These are phyloP conservation scores for Toxotes chatareus DNA, from an alignment of 2,113 vertebrate species.

Conservation along the genomic window DNA sequence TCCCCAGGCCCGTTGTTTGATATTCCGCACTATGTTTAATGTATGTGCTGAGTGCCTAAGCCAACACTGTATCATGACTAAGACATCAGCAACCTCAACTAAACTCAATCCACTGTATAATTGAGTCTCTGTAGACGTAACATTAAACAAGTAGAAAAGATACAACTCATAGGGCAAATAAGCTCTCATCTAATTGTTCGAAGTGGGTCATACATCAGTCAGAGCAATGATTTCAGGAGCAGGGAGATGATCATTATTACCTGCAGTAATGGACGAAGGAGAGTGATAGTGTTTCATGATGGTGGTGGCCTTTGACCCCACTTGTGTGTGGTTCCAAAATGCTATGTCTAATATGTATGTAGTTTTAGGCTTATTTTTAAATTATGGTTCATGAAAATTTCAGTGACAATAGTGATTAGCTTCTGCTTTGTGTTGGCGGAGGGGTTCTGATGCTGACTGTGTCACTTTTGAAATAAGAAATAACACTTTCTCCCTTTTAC, in stretches of 20 bases:
- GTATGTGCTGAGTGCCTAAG: constrained; percentile 32
- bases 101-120: constrained; percentile 45
- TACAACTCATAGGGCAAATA: constrained; percentile 43
- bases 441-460: neutral
- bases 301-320: constrained; percentile 69
- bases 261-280: constrained; percentile 74
- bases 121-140: constrained; percentile 49
- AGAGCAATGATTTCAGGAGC: constrained; percentile 55
- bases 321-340: constrained; percentile 42
- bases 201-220: constrained; percentile 57
- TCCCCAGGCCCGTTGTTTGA: constrained; percentile 35
- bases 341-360: neutral
- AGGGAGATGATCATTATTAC: constrained; percentile 65
- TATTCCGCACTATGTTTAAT: constrained; percentile 49
- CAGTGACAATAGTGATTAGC: neutral
- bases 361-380: constrained; percentile 4
- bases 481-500: neutral
- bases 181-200: constrained; percentile 49
- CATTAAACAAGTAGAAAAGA: constrained; percentile 57
- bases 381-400: neutral
- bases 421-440: neutral
- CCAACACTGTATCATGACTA: constrained; percentile 29
- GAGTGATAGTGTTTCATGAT: constrained; percentile 74
- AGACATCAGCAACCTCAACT: constrained; percentile 40
- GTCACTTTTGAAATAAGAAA: neutral